Evolutionary conservation across 2,888 invertebrate genomes (phyloP).

Genomic region (Xestia xanthographa): DNA sequence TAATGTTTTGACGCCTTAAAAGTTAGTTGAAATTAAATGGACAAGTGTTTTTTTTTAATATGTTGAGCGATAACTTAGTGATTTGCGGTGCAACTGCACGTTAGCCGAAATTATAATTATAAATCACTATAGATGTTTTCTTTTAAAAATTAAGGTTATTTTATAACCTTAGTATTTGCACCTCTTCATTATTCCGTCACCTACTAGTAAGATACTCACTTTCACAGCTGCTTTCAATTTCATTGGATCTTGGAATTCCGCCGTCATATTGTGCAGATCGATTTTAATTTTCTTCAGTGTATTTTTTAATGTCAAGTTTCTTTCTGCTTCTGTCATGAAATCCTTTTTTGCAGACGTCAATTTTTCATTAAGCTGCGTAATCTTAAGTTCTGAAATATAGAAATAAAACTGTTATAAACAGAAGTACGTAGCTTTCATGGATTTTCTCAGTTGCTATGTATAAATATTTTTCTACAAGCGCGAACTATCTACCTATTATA

Average conservation of each 20-base stretch:
- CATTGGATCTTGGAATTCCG: constrained; percentile 94
- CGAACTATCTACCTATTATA: neutral
- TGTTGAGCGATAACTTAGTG: neutral
- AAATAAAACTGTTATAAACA: neutral
- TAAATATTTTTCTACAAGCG: constrained; percentile 7
- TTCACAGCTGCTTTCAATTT: constrained; percentile 90
- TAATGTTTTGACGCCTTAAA: neutral
- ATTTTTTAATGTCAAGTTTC: constrained; percentile 91
- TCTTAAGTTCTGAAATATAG: constrained; percentile 91
- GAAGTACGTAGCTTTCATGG: neutral
- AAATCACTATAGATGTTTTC: neutral
- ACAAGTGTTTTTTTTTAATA: neutral
- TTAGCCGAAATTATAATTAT: neutral
- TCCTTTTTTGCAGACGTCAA: constrained; percentile 93
- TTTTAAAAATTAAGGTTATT: neutral
- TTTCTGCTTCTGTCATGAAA: constrained; percentile 91
- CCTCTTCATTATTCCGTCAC: neutral
- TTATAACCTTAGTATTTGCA: constrained; percentile 1
- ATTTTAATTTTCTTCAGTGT: constrained; percentile 94
- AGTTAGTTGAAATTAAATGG: neutral
- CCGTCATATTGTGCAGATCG: constrained; percentile 95
- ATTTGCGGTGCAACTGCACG: neutral
- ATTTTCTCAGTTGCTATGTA: neutral
- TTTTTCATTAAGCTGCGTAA: constrained; percentile 95
- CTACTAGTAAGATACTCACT: constrained; percentile 76